These are phyloP conservation scores for Alosa alosa DNA, from an alignment of 2,113 vertebrate species.

Conservation along the genomic window DNA sequence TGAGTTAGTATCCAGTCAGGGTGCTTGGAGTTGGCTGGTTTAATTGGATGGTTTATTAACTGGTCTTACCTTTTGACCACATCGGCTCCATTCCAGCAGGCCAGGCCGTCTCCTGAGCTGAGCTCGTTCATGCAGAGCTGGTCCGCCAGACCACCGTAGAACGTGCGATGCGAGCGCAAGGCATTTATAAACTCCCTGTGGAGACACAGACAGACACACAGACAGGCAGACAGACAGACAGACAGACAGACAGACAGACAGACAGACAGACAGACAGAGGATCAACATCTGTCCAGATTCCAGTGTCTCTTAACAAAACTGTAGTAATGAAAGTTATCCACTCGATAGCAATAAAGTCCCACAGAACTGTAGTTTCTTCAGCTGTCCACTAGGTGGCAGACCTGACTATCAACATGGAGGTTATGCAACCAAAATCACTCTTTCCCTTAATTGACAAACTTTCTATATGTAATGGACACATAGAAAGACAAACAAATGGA, in stretches of 20 bases:
- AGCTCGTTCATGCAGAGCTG: constrained; percentile 77
- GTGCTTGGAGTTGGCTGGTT: neutral
- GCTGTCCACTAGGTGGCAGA: neutral
- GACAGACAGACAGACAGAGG: neutral
- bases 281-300: neutral
- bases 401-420: neutral
- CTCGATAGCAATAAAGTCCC: constrained; percentile 12
- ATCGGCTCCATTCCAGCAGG: constrained; percentile 82
- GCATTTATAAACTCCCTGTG: constrained; percentile 80
- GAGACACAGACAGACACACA: constrained; percentile 17
- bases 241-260: constrained; percentile 17
- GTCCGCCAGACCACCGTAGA: constrained; percentile 79
- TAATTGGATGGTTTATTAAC: neutral
- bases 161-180: constrained; percentile 71
- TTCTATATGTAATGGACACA: neutral
- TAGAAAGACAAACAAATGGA: too few relatives aligned
- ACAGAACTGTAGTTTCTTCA: neutral
- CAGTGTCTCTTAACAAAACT: neutral
- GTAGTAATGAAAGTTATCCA: constrained; percentile 18
- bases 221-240: neutral
- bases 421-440: neutral
- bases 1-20: neutral
- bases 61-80: constrained; percentile 75
- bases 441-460: neutral
- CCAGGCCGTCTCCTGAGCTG: constrained; percentile 68